Evolutionary conservation across 2,888 invertebrate genomes (phyloP).

Genomic region (Melitaea athalia): DNA sequence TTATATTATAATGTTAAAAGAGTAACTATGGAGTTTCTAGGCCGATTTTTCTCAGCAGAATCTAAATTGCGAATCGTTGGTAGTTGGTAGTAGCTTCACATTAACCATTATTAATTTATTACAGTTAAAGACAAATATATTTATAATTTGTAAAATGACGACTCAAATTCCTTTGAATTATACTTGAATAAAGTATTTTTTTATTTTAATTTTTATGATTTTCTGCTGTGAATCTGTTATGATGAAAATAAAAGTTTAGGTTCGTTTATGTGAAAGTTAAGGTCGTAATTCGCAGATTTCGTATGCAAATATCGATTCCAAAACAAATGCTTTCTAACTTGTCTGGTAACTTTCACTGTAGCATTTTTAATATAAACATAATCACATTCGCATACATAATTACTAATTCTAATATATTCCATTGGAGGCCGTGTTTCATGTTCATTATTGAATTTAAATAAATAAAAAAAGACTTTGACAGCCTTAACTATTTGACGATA

Average conservation of each 20-base stretch:
- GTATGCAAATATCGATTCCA: constrained; percentile 75
- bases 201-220: neutral
- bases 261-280: constrained; percentile 65
- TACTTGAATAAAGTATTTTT: too few relatives aligned
- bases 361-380: constrained; percentile 27
- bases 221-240: neutral
- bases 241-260: constrained; percentile 18
- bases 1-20: too few relatives aligned
- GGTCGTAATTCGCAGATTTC: constrained; percentile 71
- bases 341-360: constrained; percentile 68
- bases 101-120: too few relatives aligned
- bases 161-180: too few relatives aligned
- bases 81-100: too few relatives aligned
- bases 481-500: neutral
- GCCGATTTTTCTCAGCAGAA: too few relatives aligned
- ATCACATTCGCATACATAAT: constrained; percentile 15
- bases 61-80: too few relatives aligned
- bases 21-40: too few relatives aligned
- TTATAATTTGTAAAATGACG: too few relatives aligned
- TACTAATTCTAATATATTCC: constrained; percentile 14
- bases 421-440: constrained; percentile 1
- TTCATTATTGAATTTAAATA: constrained; percentile 6
- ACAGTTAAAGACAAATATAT: too few relatives aligned
- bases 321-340: constrained; percentile 75
- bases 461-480: neutral